Base-by-base conservation (phyloP, 2,888 invertebrate species). In the Drosophila tripunctata region DNA sequence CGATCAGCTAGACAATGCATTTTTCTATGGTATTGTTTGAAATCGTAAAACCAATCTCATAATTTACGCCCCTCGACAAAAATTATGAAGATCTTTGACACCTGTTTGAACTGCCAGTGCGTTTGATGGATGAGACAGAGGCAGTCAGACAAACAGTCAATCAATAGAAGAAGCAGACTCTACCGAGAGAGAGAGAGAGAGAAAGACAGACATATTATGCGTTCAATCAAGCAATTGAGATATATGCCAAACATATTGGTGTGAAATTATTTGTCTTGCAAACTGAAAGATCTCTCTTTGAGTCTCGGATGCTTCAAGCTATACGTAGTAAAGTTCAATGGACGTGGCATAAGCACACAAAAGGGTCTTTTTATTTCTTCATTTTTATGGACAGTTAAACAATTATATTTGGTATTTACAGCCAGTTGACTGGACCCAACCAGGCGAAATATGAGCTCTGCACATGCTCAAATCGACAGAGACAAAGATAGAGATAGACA, bases 351-450 rank as follows among this genome's bases (percentile, higher is more conserved):
- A 27, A 27, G 10, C 27, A 33, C 27, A 58, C 31, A 64, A 74
- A 84, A 81, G 87, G 87, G 87, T 84, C 71, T 77, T 75, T n/a
- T 81, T 81, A 71, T 68, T 65, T 70, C 67, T 79, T 67, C 67
- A 80, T 65, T 77, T 82, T 80, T 83, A 71, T 82, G 81, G 78
- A 70, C 75, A 84, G 81, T 84, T 80, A 66, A 80, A 78, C 75
- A 86, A 84, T 82, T 80, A 78, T 72, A 75, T 82, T 83, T 82
- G 81, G 84, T 84, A 86, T 82, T 86, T 86, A 86, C 80, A 69
- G 56, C 63, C 61, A 54, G 52, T 64, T 52, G 75, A 68, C 52
- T 65, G 55, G 54, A 33, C 58, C 41, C n/a, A 43, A 27, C 33
- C 57, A 43, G 24, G 77, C 62, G 57, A 75, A 85, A 80, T 80